phyloP scores from a whole-genome alignment of 2,113 vertebrate genomes.

The Copsychus sechellarum region DNA sequence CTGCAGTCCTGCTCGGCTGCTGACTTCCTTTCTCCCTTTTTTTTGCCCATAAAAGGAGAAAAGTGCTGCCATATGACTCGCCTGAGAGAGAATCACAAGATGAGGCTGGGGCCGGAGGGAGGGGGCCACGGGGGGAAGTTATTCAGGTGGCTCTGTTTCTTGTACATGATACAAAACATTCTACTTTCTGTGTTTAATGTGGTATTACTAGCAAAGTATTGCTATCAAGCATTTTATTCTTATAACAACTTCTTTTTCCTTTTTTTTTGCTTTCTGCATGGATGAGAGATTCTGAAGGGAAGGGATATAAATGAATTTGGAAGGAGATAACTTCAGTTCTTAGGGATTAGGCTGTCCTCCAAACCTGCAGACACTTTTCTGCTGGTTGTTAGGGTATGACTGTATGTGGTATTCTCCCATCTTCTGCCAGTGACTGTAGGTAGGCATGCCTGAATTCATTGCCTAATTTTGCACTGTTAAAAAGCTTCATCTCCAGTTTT shows the following conservation, averaged over 20 bases:
- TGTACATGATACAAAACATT: not conserved
- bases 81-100: constrained; percentile 51
- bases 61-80: constrained; percentile 60
- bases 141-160: constrained; percentile 33
- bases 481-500: not conserved
- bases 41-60: constrained; percentile 79
- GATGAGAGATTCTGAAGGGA: not conserved
- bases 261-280: not conserved
- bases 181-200: constrained; percentile 39
- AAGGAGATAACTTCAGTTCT: not conserved
- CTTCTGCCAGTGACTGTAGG: not conserved
- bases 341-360: not conserved
- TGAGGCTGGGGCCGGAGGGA: not conserved
- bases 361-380: not conserved
- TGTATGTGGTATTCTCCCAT: not conserved
- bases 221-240: not conserved
- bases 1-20: not conserved
- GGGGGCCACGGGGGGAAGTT: not conserved
- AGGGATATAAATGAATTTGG: not conserved
- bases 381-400: not conserved
- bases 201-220: not conserved
- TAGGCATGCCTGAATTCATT: not conserved
- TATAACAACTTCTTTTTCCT: not conserved
- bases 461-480: not conserved
- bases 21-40: constrained; percentile 71